Evolutionary conservation across 2,797 vertebrate genomes (phyloP).

Genomic region (Typhlichthys eigenmanni): DNA sequence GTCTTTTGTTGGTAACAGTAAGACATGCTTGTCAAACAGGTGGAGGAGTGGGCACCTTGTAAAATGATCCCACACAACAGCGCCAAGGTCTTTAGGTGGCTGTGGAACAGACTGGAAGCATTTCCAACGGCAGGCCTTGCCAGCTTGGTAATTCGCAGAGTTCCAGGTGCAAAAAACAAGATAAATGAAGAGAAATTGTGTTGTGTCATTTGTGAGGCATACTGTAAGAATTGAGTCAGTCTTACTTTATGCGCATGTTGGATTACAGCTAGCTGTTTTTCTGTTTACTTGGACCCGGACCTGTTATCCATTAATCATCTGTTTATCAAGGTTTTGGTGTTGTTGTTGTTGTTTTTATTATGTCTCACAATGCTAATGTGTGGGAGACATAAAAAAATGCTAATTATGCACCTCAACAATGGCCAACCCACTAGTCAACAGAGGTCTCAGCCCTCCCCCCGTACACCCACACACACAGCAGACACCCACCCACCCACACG

Average conservation of each 20-base stretch:
- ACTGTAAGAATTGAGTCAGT: constrained; percentile 10
- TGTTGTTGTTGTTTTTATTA: too few species aligned
- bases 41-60: constrained; percentile 30
- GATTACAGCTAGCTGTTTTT: not conserved
- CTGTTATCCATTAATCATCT: constrained; percentile 31
- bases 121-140: too few species aligned
- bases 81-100: constrained; percentile 8
- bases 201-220: constrained; percentile 7
- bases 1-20: constrained; percentile 44
- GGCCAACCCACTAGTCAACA: constrained; percentile 43
- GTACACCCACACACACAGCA: not conserved
- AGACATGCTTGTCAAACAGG: constrained; percentile 36
- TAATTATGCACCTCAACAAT: constrained; percentile 60
- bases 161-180: constrained; percentile 6
- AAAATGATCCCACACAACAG: constrained; percentile 18
- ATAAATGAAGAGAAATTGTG: constrained; percentile 18
- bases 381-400: constrained; percentile 47
- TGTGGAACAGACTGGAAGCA: not conserved
- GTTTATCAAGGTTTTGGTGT: constrained; percentile 3
- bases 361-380: too few species aligned
- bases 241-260: not conserved
- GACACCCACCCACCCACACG: not conserved
- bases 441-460: constrained; percentile 12
- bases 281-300: constrained; percentile 10
- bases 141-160: not conserved